phyloP scores from a whole-genome alignment of 2,888 invertebrate species.

The Hyposoter dolosus region DNA sequence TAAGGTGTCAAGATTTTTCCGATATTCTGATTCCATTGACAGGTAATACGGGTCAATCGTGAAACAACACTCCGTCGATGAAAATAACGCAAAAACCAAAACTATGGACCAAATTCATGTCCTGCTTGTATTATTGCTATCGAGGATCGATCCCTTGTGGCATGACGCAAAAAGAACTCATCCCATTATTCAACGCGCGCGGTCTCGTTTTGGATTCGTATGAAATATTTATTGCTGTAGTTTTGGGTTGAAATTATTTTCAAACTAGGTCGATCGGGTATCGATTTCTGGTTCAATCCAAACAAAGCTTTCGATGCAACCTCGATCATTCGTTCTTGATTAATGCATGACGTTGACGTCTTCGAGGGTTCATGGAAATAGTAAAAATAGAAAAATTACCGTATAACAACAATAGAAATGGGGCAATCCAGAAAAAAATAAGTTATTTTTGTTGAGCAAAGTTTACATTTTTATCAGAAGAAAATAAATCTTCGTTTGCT shows the following conservation, averaged over 20 bases:
- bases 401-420: no score
- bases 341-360: background rate
- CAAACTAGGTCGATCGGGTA: constrained; percentile 28
- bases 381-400: no score
- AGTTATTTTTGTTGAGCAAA: no score
- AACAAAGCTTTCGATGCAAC: background rate
- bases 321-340: background rate
- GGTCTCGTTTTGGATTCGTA: background rate
- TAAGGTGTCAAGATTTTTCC: background rate
- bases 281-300: background rate
- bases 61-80: background rate
- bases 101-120: background rate
- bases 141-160: constrained; percentile 37
- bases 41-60: background rate
- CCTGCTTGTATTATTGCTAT: background rate
- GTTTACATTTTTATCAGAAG: no score
- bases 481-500: no score
- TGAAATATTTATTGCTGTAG: constrained; percentile 11
- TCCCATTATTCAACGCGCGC: background rate
- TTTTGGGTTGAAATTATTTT: constrained; percentile 31
- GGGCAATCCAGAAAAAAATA: no score
- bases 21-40: background rate
- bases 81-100: background rate
- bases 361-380: background rate
- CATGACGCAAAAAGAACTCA: constrained; percentile 10